A percentile compares a stretch with the other conserved stretches of the same genome.
phyloP scores from a whole-genome alignment of 2,113 vertebrate genomes.

The Myanophis thanlyinensis region DNA sequence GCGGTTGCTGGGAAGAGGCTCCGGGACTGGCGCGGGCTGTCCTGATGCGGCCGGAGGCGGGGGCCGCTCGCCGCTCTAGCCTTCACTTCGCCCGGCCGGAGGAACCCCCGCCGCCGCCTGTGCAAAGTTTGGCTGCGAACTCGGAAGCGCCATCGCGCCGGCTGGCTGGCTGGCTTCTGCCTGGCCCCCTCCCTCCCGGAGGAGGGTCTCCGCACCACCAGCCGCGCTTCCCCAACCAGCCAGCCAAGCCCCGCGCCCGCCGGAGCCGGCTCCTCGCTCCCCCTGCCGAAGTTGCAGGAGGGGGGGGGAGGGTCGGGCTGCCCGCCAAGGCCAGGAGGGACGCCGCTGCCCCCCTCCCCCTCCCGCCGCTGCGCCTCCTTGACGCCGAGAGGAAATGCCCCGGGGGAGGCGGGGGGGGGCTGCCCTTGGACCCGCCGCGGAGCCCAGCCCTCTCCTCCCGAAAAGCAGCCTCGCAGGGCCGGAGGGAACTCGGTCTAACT shows the following conservation, averaged over 20 bases:
- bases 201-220: conserved; percentile 47
- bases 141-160: conserved; percentile 71
- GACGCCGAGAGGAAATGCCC: conserved; percentile 2
- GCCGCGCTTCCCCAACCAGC: background rate
- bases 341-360: conserved; percentile 8
- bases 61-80: conserved; percentile 16
- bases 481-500: background rate
- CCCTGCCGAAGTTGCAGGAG: background rate
- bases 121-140: conserved; percentile 75
- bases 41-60: background rate
- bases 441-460: background rate
- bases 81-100: conserved; percentile 70
- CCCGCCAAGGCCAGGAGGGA: conserved; percentile 34
- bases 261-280: background rate
- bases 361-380: conserved; percentile 38
- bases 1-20: conserved; percentile 25
- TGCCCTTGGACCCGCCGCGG: background rate
- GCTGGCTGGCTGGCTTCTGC: background rate
- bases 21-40: background rate
- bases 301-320: background rate
- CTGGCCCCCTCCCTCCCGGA: conserved; percentile 54
- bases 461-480: background rate
- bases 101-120: conserved; percentile 20
- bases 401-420: background rate
- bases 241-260: rapidly evolving